These are phyloP conservation scores for Drosophila teissieri DNA, from an alignment of 1,140 invertebrate genomes.

Conservation along the genomic window DNA sequence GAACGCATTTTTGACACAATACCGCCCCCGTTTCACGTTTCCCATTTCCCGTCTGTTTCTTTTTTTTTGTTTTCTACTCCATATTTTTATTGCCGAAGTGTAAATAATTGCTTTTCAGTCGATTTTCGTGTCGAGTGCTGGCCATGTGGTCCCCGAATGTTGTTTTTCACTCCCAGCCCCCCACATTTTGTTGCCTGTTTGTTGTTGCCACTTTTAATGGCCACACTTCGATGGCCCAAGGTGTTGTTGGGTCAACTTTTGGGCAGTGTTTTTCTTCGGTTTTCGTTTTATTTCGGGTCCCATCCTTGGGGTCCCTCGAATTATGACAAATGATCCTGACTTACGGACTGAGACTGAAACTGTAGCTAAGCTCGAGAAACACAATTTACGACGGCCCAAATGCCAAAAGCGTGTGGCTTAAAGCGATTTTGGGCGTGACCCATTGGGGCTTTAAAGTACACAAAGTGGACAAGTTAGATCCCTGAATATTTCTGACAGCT, in stretches of 20 bases:
- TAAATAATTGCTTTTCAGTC: conserved; percentile 82
- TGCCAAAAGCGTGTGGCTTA: conserved; percentile 24
- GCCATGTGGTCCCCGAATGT: conserved; percentile 35
- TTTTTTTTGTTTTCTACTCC: conserved; percentile 34
- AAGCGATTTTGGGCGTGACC: conserved; percentile 28
- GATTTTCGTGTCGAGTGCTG: conserved; percentile 72
- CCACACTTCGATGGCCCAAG: conserved; percentile 54
- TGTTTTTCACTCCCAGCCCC: neutral
- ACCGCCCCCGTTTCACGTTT: neutral
- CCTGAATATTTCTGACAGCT: conserved; percentile 3
- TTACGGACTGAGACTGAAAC: conserved; percentile 46
- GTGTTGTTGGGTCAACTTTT: conserved; percentile 44
- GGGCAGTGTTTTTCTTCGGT: conserved; percentile 14
- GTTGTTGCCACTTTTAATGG: conserved; percentile 57
- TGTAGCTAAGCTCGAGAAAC: conserved; percentile 52
- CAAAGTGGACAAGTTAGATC: conserved; percentile 17
- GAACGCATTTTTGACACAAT: conserved; percentile 70
- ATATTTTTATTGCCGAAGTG: conserved; percentile 78
- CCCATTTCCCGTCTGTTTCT: neutral
- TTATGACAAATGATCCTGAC: conserved; percentile 77
- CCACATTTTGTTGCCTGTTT: conserved; percentile 28
- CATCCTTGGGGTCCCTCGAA: conserved; percentile 29
- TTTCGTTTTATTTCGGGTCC: conserved; percentile 23
- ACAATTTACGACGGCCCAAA: conserved; percentile 50
- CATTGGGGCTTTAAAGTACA: conserved; percentile 18